A percentile compares a stretch with the other conserved stretches of the same genome.
Evolutionary conservation across 2,113 vertebrate genomes (phyloP).

Genomic region (Rynchops niger): DNA sequence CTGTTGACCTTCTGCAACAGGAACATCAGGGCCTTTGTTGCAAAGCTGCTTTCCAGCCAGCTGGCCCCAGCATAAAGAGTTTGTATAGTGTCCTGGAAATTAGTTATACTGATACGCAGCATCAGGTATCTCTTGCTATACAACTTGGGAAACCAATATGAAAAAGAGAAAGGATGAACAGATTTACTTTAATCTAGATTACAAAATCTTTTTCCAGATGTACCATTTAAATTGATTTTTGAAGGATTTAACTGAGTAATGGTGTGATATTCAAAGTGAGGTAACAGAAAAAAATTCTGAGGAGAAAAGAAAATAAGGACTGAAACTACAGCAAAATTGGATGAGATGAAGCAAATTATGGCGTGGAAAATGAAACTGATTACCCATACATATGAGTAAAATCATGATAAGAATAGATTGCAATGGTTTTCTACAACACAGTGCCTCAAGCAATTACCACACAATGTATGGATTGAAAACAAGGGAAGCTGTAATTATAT

Average conservation of each 20-base stretch:
- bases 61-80: neutral
- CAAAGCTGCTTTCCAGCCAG: neutral
- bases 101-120: neutral
- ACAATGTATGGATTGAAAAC: neutral
- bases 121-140: neutral
- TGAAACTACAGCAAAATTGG: neutral
- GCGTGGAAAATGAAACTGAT: neutral
- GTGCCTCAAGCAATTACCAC: neutral
- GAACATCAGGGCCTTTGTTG: neutral
- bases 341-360: neutral
- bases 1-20: neutral
- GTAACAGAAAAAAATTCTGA: neutral
- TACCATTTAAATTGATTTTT: neutral
- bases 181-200: neutral
- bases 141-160: neutral
- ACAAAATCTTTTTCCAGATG: neutral
- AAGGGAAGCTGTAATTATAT: neutral
- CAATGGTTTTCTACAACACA: neutral
- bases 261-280: neutral
- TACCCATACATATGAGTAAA: neutral
- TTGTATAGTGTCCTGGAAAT: neutral
- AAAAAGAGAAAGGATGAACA: neutral
- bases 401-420: neutral
- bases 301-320: neutral
- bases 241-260: neutral